Base-by-base conservation (phyloP, 2,888 invertebrate species). In the Eristalinus aeneus region DNA sequence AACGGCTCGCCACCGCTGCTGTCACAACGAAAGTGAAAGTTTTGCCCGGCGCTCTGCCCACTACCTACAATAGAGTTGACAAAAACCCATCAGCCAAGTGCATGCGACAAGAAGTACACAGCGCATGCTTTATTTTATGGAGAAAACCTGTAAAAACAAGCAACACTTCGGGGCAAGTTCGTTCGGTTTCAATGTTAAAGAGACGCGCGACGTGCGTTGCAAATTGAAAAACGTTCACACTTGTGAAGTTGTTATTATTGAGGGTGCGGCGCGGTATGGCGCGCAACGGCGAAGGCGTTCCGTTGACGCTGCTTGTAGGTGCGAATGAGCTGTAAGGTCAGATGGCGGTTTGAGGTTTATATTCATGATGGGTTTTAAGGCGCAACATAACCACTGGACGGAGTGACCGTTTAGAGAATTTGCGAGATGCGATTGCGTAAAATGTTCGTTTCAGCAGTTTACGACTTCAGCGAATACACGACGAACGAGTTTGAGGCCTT, bases 321-420 rank as follows among this genome's bases (percentile, higher is more conserved):
- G 74, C 65, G 54, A 84, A 79, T 79, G 69, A 79, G 71, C 74
- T 61, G 74, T 84, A 79, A 84, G 84, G 84, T 84, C 84, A 75
- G 79, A 74, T 58, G 36, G 56, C 58, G 69, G 36, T 65, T 73
- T 73, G 20, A 36, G 32, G 22, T 56, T 39, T 81, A 71, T 60
- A 84, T 84, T 78, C 78, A 78, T 53, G 22, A 56, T 56, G 32
- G 46, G 36, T 46, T 63, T 79, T 73, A 64, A 77, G 68, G 61
- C 73, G 53, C 31, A 58, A 53, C n/a, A 46, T 76, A 27, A 67
- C 63, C 76, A 46, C 46, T 65, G 36, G 32, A 36, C 32, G 56
- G 56, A 10, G 56, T 54, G 56, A 63, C 39, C 32, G 64, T 69
- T 78, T 16, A 69, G 68, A 64, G 23, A 82, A 77, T 72, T 39